Conservation (phyloP, 2,113 vertebrate species). For the Lagopus muta region DNA sequence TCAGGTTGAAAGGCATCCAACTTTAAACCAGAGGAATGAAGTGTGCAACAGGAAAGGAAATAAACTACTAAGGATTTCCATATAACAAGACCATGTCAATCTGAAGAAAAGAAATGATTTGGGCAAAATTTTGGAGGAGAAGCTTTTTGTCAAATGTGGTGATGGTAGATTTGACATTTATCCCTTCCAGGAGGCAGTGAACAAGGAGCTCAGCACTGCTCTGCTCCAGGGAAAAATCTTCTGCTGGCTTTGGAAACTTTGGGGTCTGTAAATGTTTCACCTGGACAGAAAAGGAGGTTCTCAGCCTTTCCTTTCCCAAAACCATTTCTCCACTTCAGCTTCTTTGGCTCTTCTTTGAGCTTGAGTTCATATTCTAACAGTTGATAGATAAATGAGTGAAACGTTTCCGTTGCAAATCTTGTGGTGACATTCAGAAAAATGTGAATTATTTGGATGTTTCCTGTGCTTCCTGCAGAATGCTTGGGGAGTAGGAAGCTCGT, state of each 20-base stretch:
- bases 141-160: neutral
- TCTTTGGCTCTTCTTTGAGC: neutral
- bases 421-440: accelerated
- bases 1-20: neutral
- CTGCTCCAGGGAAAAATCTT: neutral
- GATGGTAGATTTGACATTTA: neutral
- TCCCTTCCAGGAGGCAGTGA: neutral
- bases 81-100: neutral
- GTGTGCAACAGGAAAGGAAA: neutral
- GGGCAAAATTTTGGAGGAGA: neutral
- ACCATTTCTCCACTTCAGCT: neutral
- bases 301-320: neutral
- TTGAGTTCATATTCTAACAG: neutral
- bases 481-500: neutral
- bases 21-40: neutral
- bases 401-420: neutral
- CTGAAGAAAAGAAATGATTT: neutral
- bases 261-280: neutral
- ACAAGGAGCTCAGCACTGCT: neutral
- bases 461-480: neutral
- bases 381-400: neutral
- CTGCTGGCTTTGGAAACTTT: neutral
- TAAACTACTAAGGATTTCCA: neutral
- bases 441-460: neutral
- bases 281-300: neutral